Evolutionary conservation across 2,888 invertebrate species (phyloP).

Genomic region (Parasteatoda lunata): DNA sequence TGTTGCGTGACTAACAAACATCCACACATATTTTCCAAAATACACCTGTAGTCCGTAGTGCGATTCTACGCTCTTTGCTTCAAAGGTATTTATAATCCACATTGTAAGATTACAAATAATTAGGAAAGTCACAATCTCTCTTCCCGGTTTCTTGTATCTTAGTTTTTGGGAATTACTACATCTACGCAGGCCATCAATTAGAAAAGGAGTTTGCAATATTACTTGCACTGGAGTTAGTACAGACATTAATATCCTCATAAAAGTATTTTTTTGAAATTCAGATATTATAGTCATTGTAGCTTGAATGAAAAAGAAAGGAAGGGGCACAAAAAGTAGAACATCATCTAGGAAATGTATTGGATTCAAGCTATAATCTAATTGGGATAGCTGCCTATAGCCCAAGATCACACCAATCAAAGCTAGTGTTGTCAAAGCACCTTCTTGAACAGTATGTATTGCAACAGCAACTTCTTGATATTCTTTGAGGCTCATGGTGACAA

Average conservation of each 20-base stretch:
- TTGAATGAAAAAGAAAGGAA: constrained; percentile 84
- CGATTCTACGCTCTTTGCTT: constrained; percentile 78
- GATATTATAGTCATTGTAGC: constrained; percentile 77
- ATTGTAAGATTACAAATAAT: constrained; percentile 84
- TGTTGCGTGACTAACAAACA: constrained; percentile 83
- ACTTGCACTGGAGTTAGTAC: constrained; percentile 78
- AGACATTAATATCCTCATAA: constrained; percentile 52
- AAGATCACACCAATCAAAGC: constrained; percentile 79
- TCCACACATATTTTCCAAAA: constrained; percentile 83
- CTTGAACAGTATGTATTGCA: constrained; percentile 74
- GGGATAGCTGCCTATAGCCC: constrained; percentile 81
- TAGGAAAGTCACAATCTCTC: constrained; percentile 85
- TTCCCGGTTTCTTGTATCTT: constrained; percentile 82
- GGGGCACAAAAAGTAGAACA: constrained; percentile 81
- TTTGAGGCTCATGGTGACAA: constrained; percentile 77
- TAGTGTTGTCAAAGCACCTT: constrained; percentile 77
- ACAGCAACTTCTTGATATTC: constrained; percentile 71
- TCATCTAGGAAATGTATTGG: constrained; percentile 80
- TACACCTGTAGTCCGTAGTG: constrained; percentile 79
- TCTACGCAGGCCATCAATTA: constrained; percentile 82
- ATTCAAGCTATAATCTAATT: constrained; percentile 81
- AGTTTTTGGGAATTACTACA: constrained; percentile 81
- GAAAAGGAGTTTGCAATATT: constrained; percentile 83
- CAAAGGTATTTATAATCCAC: constrained; percentile 85
- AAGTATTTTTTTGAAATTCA: constrained; percentile 32